Percentiles rank a stretch among this genome's conserved stretches.
These are phyloP conservation scores for Eristalinus sepulchralis DNA, from an alignment of 2,888 invertebrate genomes.

Conservation along the genomic window DNA sequence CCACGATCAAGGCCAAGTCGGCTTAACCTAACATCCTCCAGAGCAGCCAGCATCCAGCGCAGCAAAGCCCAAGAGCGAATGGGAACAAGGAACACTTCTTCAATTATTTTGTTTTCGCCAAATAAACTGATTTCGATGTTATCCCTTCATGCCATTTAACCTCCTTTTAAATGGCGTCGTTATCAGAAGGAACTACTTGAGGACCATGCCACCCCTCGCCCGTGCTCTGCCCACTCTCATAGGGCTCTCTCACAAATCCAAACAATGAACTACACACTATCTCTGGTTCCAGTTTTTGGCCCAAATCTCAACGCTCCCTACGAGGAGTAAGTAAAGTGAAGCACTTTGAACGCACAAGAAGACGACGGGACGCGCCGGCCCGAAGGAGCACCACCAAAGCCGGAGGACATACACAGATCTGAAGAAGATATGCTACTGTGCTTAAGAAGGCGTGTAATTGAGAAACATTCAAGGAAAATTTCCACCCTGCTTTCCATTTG, in stretches of 20 bases:
- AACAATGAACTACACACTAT: slow-evolving; percentile 31
- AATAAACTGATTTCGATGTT: slow-evolving; percentile 63
- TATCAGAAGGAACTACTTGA: slow-evolving; percentile 30
- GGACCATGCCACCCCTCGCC: not conserved
- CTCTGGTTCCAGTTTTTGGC: not conserved
- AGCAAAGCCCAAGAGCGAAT: not conserved
- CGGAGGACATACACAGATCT: slow-evolving; percentile 3
- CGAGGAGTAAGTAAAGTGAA: slow-evolving; percentile 33
- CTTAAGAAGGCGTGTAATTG: slow-evolving; percentile 82
- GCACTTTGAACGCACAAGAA: not conserved
- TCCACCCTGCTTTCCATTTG: slow-evolving; percentile 74
- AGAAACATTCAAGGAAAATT: slow-evolving; percentile 81
- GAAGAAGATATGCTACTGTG: slow-evolving; percentile 76
- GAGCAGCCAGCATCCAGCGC: not conserved
- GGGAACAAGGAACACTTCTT: slow-evolving; percentile 9
- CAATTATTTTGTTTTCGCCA: slow-evolving; percentile 66
- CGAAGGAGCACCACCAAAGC: not conserved
- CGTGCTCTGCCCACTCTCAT: not conserved
- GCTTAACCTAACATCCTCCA: slow-evolving; percentile 37
- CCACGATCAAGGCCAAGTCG: not conserved
- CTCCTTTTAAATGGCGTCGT: slow-evolving; percentile 53
- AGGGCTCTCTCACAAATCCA: not conserved
- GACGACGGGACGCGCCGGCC: slow-evolving; percentile 36
- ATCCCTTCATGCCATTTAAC: slow-evolving; percentile 58
- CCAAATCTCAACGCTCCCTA: not conserved